Base-by-base conservation (phyloP, 2,797 vertebrate species). In the Distichodus sexfasciatus region DNA sequence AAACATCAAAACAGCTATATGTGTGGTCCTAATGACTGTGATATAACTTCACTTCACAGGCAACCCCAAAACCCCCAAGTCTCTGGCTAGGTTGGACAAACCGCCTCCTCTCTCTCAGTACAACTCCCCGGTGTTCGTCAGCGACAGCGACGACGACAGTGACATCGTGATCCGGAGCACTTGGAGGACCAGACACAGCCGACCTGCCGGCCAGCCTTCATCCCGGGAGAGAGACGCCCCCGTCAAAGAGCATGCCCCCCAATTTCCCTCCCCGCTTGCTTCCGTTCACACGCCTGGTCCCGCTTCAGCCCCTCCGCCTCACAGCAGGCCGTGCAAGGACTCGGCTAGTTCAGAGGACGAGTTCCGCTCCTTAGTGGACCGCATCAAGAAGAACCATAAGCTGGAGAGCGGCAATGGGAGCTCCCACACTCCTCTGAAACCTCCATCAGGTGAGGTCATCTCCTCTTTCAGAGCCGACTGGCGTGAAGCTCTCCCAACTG, bases 321-420 rank as follows among this genome's bases (percentile, higher is more conserved):
- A 75, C 10, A 82, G 69, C 0, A 33, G 77, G 6, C 1, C 43
- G 21, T 28, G 79, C n/a, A 71, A 86, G 0, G 76, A 85, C 7
- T 86, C 89, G 0, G 80, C 60, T 3, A 90, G 89, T 75, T 96
- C 94, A 0, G 94, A 92, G 19, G 93, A 93, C 1, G 92, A 93
- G 83, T 93, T 95, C 69, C 82, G 72, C 4, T 92, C 90, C 0
- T 74, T 96, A 11, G 76, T 96, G 59, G 91, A 94, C 15, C 86
- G 92, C 40, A 87, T 95, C 40, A 93, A 86, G 66, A 89, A 69
- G 75, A 92, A 89, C 72, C 86, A 86, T 60, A 81, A 62, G 50
- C 12, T 57, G 4, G 12, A 78, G 6, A 29, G 47, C 1, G 17
- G 51, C 0, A n/a, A n/a, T n/a, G n/a, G n/a, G n/a, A 26, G 57